Base-by-base conservation (phyloP, 2,797 vertebrate species). In the Buphagus erythrorhynchus region DNA sequence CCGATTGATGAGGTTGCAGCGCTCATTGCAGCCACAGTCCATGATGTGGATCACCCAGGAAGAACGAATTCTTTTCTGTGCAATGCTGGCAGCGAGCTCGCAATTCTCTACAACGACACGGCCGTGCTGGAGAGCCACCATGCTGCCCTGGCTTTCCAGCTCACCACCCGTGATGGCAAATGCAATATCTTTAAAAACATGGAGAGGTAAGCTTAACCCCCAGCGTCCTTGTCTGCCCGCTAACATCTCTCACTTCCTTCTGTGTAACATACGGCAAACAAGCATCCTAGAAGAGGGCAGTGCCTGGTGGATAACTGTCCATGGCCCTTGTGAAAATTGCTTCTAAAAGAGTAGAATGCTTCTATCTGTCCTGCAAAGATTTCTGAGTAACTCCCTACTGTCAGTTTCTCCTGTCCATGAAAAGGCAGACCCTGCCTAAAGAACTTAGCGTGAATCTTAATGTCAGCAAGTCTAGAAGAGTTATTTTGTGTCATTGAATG, bases 121-220 rank as follows among this genome's bases (percentile, higher is more conserved):
- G 99, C 99, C 0, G 99, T 99, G 93, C 96, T 99, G 77, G 99
- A 99, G 98, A 99, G 99, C 96, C 99, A 99, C 82, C 99, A 99
- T 0, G 99, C 99, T 1, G 99, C 99, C 3, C 97, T 99, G 93
- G 99, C 99, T 87, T 99, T 99, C 98, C 99, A 99, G 98, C 98
- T 99, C 97, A 99, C 99, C 92, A 98, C 98, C 0, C 96, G 98
- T 9, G 99, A 99, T 13, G 99, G 99, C 54, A 99, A 99, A 95
- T 99, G 98, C 98, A 99, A 99, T 97, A 99, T 99, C 96, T 99
- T 99, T 95, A 99, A 98, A 96, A 99, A 99, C 97, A 99, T 99
- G 97, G 99, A 99, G 95, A 98, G 99, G 99, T 99, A 63, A 93
- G 97, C 57, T 38, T 20, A 28, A 48, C 26, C 26, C 10, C 11